phyloP scores from a whole-genome alignment of 2,797 vertebrate genomes.

The Menidia menidia region DNA sequence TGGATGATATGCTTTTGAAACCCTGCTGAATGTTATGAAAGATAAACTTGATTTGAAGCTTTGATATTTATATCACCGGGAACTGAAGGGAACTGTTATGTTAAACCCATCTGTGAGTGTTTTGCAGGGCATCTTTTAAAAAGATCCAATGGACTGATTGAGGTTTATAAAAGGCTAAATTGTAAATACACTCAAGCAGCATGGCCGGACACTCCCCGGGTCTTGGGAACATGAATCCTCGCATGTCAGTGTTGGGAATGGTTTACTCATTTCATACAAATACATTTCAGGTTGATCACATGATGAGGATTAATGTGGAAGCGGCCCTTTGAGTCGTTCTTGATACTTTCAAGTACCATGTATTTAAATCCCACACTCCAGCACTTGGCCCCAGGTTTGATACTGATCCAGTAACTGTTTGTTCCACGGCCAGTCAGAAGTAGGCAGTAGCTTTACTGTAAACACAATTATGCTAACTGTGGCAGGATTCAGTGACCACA shows the following conservation, averaged over 20 bases:
- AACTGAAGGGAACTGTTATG: not conserved
- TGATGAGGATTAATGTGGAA: constrained; percentile 13
- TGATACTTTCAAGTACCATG: constrained; percentile 28
- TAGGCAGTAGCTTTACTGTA: constrained; percentile 80
- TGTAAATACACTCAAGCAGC: not conserved
- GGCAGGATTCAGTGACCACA: constrained; percentile 75
- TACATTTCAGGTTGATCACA: constrained; percentile 2
- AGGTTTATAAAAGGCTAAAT: not conserved
- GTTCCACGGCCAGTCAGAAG: constrained; percentile 70
- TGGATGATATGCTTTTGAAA: no score
- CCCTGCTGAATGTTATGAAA: no score
- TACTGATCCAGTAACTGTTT: constrained; percentile 75
- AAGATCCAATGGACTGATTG: not conserved
- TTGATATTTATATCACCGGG: no score
- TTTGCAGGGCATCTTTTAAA: no score
- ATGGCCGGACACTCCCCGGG: not conserved
- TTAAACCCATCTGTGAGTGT: not conserved
- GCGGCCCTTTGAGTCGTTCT: constrained; percentile 34
- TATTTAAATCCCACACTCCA: constrained; percentile 60
- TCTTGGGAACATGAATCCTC: not conserved
- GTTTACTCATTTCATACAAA: constrained; percentile 24
- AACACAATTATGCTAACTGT: constrained; percentile 80
- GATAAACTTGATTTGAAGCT: no score
- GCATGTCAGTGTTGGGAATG: not conserved
- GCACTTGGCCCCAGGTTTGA: constrained; percentile 59